Evolutionary conservation across 2,888 invertebrate species (phyloP), one percentile per base, ranked within the genome.

Genomic region (Trichopria drosophilae): DNA sequence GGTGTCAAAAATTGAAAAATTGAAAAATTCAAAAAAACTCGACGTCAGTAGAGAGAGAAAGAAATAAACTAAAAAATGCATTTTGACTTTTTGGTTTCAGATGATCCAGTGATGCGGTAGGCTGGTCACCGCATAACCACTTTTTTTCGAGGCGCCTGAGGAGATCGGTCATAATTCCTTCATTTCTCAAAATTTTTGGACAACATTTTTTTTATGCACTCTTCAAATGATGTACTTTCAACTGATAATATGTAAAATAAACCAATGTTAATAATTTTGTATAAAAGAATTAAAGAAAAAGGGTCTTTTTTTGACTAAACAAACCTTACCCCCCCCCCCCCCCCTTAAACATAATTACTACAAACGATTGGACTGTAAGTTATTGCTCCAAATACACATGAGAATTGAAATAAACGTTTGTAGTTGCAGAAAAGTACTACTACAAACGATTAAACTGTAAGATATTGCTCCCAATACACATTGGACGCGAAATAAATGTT

Each of bases 21-120:
- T n/a, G n/a, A n/a, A n/a, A 45, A 57, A 32, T 49, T 53, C 10
- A 15, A 53, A 53, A 53, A 51, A 53, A 24, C 47, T 24, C 23
- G 26, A 10, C 53, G 41, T 50, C 47, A 45, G 45, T 53, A 51
- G 52, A 36, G 44, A 51, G 55, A 37, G 43, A 51, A 53, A 58
- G 16, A 32, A 26, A 51, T 55, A 32, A 55, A 42, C 47, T 56
- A 47, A 51, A 32, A 34, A 56, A 56, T 28, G 20, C 41, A 48
- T 18, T 53, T 54, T 50, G 42, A 49, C 54, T 58, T 54, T 53
- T 55, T 57, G 45, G 53, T 60, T 52, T 52, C 47, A 51, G 53
- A 59, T 59, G 40, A 55, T 57, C 52, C 52, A 56, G 53, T 46
- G 44, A 42, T 43, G 23, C 29, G 31, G 22, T 28, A 28, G 12